Conservation (phyloP, 2,797 vertebrate genomes). For the Dicrostonyx torquatus region DNA sequence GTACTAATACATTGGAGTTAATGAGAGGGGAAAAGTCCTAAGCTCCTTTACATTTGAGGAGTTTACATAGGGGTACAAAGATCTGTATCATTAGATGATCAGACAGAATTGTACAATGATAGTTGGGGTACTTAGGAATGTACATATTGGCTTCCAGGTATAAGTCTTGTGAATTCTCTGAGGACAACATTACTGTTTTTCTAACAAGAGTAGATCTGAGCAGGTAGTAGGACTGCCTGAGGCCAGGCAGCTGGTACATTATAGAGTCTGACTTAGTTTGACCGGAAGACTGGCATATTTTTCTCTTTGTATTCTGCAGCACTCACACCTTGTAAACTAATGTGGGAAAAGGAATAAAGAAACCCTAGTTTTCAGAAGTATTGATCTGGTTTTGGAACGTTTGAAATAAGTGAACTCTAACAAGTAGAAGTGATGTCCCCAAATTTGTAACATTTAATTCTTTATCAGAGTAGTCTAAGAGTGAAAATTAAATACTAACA, state of each 20-base stretch:
- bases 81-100: not conserved
- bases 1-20: not conserved
- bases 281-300: not conserved
- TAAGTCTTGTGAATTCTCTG: not conserved
- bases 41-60: not conserved
- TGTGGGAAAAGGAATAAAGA: conserved; percentile 15
- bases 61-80: not conserved
- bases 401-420: conserved; percentile 49
- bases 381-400: conserved; percentile 20
- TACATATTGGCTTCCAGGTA: not conserved
- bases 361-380: conserved; percentile 27
- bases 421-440: not conserved
- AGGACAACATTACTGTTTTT: conserved; percentile 31
- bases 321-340: not conserved
- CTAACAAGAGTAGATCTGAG: not conserved
- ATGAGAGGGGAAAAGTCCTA: not conserved
- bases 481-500: not conserved
- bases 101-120: not conserved
- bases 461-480: conserved; percentile 21
- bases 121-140: not conserved
- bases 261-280: not conserved
- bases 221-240: not conserved
- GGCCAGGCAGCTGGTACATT: not conserved
- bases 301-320: not conserved
- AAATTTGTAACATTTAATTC: conserved; percentile 10